Evolutionary conservation across 2,113 vertebrate species (phyloP).

Genomic region (Narcine bancroftii): DNA sequence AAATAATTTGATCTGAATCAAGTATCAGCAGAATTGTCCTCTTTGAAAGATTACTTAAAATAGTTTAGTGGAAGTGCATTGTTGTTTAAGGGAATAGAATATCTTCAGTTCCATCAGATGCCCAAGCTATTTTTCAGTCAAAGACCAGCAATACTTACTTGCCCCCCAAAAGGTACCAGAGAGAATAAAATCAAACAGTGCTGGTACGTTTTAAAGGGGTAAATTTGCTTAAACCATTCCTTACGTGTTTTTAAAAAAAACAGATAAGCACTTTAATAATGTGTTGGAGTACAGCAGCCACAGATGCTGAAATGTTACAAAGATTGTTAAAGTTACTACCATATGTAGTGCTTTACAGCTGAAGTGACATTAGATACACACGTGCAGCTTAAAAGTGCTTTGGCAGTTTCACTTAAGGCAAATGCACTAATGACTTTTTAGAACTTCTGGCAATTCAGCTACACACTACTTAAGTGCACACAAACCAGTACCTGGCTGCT

Average conservation of each 20-base stretch:
- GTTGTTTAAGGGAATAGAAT: neutral
- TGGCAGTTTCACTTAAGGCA: neutral
- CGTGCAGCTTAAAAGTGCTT: neutral
- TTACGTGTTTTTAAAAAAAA: neutral
- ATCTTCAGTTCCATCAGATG: neutral
- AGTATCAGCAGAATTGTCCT: neutral
- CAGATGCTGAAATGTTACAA: conserved; percentile 7
- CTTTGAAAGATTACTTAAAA: neutral
- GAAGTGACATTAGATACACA: neutral
- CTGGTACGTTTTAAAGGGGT: neutral
- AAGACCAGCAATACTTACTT: neutral
- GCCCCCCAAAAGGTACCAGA: neutral
- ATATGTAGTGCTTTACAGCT: neutral
- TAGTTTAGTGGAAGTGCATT: neutral
- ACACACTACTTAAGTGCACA: conserved; percentile 5
- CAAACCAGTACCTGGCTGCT: conserved; percentile 20
- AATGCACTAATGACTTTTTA: conserved; percentile 13
- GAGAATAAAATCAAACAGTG: neutral
- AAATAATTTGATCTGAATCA: neutral
- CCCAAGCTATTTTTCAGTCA: neutral
- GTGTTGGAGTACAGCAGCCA: neutral
- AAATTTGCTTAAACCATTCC: neutral
- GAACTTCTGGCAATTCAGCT: conserved; percentile 9
- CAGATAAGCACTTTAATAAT: neutral
- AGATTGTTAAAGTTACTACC: neutral